These are phyloP conservation scores for Catonia carolina DNA, from an alignment of 2,888 invertebrate genomes.

Conservation along the genomic window DNA sequence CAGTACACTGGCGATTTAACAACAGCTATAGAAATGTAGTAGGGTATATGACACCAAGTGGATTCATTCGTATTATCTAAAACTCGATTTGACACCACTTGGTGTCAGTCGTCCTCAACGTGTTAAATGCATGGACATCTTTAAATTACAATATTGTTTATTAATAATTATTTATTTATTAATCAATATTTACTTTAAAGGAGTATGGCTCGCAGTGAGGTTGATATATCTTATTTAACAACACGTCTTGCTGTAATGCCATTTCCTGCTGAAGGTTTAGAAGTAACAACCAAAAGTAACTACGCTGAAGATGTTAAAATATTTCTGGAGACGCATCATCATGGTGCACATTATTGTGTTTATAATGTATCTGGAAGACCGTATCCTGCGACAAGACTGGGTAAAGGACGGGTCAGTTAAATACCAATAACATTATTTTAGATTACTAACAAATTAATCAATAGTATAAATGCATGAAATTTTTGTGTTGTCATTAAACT, in stretches of 20 bases:
- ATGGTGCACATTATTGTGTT: constrained; percentile 66
- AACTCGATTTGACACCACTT: no score
- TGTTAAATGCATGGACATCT: no score
- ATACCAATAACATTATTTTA: background rate
- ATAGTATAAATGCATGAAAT: no score
- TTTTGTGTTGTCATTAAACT: no score
- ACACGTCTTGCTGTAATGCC: constrained; percentile 90
- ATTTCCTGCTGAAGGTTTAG: constrained; percentile 88
- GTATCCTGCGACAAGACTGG: constrained; percentile 46
- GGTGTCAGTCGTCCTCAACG: no score
- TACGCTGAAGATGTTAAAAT: constrained; percentile 85
- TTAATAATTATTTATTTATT: no score
- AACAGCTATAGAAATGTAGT: no score
- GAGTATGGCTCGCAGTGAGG: constrained; percentile 75
- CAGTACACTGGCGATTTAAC: no score
- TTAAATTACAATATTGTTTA: no score
- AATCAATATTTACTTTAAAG: constrained; percentile 49
- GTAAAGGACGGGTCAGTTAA: constrained; percentile 39
- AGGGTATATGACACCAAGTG: no score
- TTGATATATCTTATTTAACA: constrained; percentile 89
- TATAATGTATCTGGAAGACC: constrained; percentile 71
- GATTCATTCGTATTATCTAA: no score
- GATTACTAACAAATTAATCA: no score
- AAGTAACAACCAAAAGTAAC: constrained; percentile 87
- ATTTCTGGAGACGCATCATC: constrained; percentile 69